Evolutionary conservation across 2,797 vertebrate species (phyloP).

Genomic region (Ceyx erithaca): DNA sequence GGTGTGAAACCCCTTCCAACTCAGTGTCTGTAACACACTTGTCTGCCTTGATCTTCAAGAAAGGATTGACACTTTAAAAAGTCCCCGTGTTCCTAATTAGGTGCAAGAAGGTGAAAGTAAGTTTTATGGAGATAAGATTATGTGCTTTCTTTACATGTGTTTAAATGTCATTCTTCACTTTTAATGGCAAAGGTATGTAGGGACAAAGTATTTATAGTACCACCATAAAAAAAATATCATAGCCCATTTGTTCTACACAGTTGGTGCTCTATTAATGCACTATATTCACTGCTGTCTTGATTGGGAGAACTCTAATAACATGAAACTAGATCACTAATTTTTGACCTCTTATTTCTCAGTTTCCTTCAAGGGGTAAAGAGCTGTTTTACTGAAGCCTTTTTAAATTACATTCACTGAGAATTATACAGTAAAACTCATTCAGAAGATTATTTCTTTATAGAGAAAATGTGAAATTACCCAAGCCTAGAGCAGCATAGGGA

Average conservation of each 20-base stretch:
- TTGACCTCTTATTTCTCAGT: not conserved
- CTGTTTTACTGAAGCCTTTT: slow-evolving; percentile 27
- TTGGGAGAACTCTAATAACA: slow-evolving; percentile 4
- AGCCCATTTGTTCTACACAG: slow-evolving; percentile 5
- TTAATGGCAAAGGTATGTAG: not conserved
- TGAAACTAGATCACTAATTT: slow-evolving; percentile 50
- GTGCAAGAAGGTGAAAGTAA: not conserved
- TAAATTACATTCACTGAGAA: slow-evolving; percentile 13
- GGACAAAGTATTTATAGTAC: not conserved
- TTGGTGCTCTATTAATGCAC: not conserved
- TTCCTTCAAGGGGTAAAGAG: slow-evolving; percentile 19
- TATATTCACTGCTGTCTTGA: not conserved
- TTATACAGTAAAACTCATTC: slow-evolving; percentile 4
- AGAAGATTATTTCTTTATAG: not conserved
- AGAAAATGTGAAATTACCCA: slow-evolving; percentile 12
- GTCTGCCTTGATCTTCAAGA: not conserved
- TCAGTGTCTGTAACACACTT: not conserved
- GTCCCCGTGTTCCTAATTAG: not conserved
- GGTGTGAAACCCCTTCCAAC: not conserved
- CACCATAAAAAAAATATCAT: not conserved
- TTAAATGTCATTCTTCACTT: slow-evolving; percentile 6
- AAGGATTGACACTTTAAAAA: not conserved
- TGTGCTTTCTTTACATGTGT: not conserved
- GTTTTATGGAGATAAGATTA: not conserved
- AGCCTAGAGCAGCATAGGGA: not conserved